Percentiles rank a stretch among this genome's conserved stretches.
phyloP scores from a whole-genome alignment of 2,888 invertebrate genomes.

The Nemapogon koenigi region DNA sequence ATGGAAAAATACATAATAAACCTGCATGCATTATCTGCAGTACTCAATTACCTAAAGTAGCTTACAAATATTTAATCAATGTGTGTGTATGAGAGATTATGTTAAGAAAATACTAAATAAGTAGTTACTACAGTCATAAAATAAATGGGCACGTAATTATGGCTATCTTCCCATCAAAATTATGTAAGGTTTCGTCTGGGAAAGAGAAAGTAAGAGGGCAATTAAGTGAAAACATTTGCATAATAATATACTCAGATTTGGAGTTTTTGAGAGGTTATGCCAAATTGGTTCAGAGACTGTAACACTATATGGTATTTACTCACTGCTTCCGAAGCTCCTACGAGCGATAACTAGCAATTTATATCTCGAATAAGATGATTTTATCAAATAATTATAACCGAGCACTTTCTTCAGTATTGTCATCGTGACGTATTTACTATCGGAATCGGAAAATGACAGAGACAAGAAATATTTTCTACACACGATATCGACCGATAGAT shows the following conservation, averaged over 20 bases:
- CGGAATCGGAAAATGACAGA: constrained; percentile 29
- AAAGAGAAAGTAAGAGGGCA: no score
- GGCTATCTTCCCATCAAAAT: constrained; percentile 14
- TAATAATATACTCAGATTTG: no score
- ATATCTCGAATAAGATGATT: constrained; percentile 27
- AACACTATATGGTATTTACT: constrained; percentile 26
- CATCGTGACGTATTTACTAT: constrained; percentile 49
- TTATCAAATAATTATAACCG: constrained; percentile 36
- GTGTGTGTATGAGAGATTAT: constrained; percentile 7
- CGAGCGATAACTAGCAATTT: constrained; percentile 29
- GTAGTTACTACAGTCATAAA: constrained; percentile 1
- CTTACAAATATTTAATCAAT: no score
- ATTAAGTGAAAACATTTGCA: no score
- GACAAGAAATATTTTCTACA: constrained; percentile 23
- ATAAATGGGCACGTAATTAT: constrained; percentile 5
- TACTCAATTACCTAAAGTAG: no score
- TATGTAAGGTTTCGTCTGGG: no score
- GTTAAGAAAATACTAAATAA: background rate
- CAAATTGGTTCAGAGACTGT: constrained; percentile 18
- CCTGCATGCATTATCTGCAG: no score
- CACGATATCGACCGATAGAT: background rate
- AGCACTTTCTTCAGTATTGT: constrained; percentile 49
- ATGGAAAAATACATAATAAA: no score
- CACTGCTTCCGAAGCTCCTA: constrained; percentile 33
- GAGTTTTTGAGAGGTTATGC: constrained; percentile 11